phyloP scores from a whole-genome alignment of 2,888 invertebrate genomes.

The Lysandra bellargus region DNA sequence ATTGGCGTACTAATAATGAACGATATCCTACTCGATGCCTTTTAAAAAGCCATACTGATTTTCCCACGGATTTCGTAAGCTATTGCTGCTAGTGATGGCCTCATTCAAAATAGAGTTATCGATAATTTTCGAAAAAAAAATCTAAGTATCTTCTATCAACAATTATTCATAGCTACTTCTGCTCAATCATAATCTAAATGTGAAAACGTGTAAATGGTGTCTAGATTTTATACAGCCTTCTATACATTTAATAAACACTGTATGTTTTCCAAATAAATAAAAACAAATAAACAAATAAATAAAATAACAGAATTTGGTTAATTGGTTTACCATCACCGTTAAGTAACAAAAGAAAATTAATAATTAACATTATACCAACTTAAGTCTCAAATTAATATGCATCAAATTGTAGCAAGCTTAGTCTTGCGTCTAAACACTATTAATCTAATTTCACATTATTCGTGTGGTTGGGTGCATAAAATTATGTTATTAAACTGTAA shows the following conservation, averaged over 20 bases:
- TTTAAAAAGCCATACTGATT: constrained; percentile 66
- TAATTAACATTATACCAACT: no score
- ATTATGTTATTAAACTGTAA: constrained; percentile 13
- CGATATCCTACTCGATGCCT: constrained; percentile 54
- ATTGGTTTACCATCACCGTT: no score
- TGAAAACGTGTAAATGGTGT: no score
- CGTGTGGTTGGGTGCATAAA: constrained; percentile 2
- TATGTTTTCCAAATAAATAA: no score
- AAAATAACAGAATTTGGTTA: no score
- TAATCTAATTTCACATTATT: constrained; percentile 11
- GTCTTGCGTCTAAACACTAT: background rate
- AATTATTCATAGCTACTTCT: no score
- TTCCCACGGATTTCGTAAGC: constrained; percentile 66
- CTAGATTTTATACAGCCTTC: no score
- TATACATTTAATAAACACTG: no score
- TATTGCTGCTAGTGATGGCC: constrained; percentile 59
- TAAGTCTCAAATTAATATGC: background rate
- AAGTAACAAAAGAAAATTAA: no score
- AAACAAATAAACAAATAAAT: no score
- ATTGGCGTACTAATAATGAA: constrained; percentile 54
- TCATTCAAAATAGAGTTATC: constrained; percentile 47
- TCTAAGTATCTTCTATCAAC: background rate
- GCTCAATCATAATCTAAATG: no score
- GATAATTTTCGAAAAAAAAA: constrained; percentile 45
- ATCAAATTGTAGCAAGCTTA: background rate